These are phyloP conservation scores for Omphaloscelis lunosa DNA, from an alignment of 2,888 invertebrate genomes.

Conservation along the genomic window DNA sequence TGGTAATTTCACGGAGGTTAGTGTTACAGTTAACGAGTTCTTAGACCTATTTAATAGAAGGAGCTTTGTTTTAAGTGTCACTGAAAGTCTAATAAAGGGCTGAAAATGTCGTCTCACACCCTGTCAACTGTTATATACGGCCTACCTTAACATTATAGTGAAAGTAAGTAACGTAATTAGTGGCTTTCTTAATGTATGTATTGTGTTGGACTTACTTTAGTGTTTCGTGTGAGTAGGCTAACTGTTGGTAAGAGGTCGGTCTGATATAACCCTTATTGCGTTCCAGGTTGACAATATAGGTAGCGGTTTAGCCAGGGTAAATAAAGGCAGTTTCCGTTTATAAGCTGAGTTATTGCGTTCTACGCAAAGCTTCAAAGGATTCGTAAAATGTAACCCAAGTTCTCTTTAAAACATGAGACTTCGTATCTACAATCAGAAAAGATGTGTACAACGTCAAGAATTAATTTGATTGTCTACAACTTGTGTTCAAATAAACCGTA, in stretches of 20 bases:
- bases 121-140: conserved; percentile 68
- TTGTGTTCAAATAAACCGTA: not conserved
- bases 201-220: conserved; percentile 42
- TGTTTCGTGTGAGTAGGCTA: conserved; percentile 44
- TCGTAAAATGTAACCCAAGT: too few species aligned
- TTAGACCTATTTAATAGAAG: conserved; percentile 68
- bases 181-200: conserved; percentile 56
- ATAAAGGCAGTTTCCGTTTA: conserved; percentile 4
- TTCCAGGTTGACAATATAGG: conserved; percentile 30
- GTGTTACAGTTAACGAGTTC: conserved; percentile 65
- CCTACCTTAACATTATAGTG: conserved; percentile 42
- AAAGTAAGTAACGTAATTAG: conserved; percentile 60
- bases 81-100: conserved; percentile 71
- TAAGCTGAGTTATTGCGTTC: not conserved
- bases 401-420: too few species aligned
- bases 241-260: conserved; percentile 22
- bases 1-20: conserved; percentile 44
- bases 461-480: not conserved
- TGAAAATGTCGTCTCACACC: conserved; percentile 68
- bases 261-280: conserved; percentile 31
- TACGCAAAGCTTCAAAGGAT: not conserved
- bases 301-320: conserved; percentile 16
- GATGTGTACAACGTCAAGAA: not conserved
- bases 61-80: conserved; percentile 74
- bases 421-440: too few species aligned